Conservation (phyloP, 1,140 invertebrate species). For the Agraylea sexmaculata region DNA sequence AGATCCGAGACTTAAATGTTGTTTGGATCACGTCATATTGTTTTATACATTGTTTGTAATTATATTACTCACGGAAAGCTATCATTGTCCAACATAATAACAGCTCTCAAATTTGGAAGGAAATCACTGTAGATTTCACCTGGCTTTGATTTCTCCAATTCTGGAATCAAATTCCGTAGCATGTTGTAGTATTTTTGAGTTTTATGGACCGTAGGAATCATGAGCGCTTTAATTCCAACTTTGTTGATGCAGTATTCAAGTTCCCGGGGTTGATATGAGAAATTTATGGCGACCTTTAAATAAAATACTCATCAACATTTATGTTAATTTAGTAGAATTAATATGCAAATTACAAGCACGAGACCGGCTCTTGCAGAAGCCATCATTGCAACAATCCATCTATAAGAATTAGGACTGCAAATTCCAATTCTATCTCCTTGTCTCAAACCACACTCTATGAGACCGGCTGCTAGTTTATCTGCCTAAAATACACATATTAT, state of each 20-base stretch:
- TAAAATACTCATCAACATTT: background rate
- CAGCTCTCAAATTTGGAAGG: slow-evolving; percentile 33
- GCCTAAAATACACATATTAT: slow-evolving; percentile 44
- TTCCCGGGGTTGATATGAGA: slow-evolving; percentile 65
- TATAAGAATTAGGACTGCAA: slow-evolving; percentile 75
- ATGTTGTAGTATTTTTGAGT: slow-evolving; percentile 62
- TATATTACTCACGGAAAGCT: slow-evolving; percentile 35
- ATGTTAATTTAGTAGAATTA: background rate
- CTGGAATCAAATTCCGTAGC: slow-evolving; percentile 42
- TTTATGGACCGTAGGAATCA: slow-evolving; percentile 54
- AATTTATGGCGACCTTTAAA: slow-evolving; percentile 70
- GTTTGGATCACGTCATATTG: too few relatives aligned
- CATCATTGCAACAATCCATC: slow-evolving; percentile 71
- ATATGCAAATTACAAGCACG: slow-evolving; percentile 50
- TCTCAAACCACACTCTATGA: slow-evolving; percentile 62
- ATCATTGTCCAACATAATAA: slow-evolving; percentile 39
- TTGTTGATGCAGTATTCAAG: slow-evolving; percentile 70
- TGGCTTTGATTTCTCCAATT: slow-evolving; percentile 30
- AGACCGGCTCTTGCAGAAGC: slow-evolving; percentile 73
- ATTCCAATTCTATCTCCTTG: slow-evolving; percentile 77
- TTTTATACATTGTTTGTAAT: too few relatives aligned
- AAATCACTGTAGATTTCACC: slow-evolving; percentile 28
- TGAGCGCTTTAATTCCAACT: slow-evolving; percentile 58
- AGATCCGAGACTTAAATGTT: too few relatives aligned
- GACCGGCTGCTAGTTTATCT: slow-evolving; percentile 69